Conservation (phyloP, 37 sponge, comb jelly and placozoan species). For the Corticium candelabrum region DNA sequence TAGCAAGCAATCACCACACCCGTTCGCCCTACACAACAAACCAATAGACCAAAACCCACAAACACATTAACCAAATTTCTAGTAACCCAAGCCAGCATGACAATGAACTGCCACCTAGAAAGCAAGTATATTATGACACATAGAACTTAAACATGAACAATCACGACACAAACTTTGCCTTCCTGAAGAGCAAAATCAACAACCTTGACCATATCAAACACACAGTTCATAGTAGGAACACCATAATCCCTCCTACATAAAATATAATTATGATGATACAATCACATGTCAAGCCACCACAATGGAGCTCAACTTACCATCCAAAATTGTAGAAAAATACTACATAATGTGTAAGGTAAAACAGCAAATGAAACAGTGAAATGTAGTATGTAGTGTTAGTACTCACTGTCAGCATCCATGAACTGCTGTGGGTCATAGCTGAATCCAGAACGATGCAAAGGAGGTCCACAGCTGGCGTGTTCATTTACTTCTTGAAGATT, state of each 20-base stretch:
- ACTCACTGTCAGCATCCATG: conserved; percentile 58
- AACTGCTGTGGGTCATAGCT: conserved; percentile 80
- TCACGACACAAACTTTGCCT: conserved; percentile 38
- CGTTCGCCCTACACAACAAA: conserved; percentile 53
- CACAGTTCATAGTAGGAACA: conserved; percentile 42
- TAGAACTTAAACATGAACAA: background rate
- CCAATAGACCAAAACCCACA: background rate
- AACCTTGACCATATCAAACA: conserved; percentile 89
- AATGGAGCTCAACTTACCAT: conserved; percentile 24
- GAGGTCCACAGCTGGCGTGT: conserved; percentile 84
- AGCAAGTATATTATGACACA: background rate
- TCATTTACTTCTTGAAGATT: conserved; percentile 87
- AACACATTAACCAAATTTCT: background rate
- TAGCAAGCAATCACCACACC: conserved; percentile 93
- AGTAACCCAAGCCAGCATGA: conserved; percentile 77
- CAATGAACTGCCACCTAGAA: conserved; percentile 71
- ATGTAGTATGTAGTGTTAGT: background rate
- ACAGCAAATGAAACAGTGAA: background rate
- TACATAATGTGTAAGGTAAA: background rate
- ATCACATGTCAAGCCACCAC: background rate
- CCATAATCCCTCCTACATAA: conserved; percentile 63
- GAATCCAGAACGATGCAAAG: conserved; percentile 74
- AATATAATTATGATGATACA: background rate
- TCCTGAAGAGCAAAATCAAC: conserved; percentile 65
- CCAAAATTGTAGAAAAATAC: conserved; percentile 78